Evolutionary conservation across 2,113 vertebrate genomes (phyloP).

Genomic region (Elephantulus edwardii): DNA sequence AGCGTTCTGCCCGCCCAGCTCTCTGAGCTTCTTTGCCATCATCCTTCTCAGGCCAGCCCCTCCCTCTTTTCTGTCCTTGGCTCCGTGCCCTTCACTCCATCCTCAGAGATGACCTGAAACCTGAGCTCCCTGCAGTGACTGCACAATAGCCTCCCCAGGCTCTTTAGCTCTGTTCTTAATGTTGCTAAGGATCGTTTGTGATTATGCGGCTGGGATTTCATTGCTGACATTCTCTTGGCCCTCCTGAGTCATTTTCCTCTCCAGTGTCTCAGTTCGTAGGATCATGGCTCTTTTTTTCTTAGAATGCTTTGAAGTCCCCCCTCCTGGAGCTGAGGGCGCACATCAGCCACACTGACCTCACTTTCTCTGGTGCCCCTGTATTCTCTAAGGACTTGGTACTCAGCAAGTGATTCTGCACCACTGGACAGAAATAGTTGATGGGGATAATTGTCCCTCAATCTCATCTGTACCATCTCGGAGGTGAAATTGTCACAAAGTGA

Average conservation of each 20-base stretch:
- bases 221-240: neutral
- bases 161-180: neutral
- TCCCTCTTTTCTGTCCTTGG: neutral
- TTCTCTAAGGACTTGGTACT: conserved; percentile 10
- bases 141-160: neutral
- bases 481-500: conserved; percentile 11
- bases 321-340: neutral
- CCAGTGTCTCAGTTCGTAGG: conserved; percentile 3
- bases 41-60: neutral
- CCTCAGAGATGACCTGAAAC: conserved; percentile 50
- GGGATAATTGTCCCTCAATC: neutral
- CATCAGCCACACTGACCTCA: rapidly evolving
- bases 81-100: neutral
- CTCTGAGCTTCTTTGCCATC: neutral
- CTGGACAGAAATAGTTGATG: neutral
- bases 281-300: conserved; percentile 31
- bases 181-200: neutral
- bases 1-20: too few species aligned
- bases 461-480: neutral
- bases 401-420: neutral
- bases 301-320: neutral
- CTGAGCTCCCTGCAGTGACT: conserved; percentile 26
- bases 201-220: neutral
- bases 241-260: conserved; percentile 29
- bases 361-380: neutral